Percentiles rank a stretch among this genome's conserved stretches.
These are phyloP conservation scores for Oophaga sylvatica DNA, from an alignment of 2,797 vertebrate genomes.

Conservation along the genomic window DNA sequence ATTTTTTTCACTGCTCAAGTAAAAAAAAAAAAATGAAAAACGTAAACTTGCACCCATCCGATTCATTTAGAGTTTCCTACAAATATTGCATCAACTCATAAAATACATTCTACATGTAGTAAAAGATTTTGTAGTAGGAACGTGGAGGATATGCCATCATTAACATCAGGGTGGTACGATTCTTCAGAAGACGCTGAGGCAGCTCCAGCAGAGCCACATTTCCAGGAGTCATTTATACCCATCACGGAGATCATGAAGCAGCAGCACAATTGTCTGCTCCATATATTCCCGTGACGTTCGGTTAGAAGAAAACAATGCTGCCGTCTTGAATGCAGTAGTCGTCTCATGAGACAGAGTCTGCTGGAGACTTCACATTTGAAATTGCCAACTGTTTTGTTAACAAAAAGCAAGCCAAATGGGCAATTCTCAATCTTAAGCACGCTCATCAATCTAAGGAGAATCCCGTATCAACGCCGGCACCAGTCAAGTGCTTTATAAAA, in stretches of 20 bases:
- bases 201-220: background rate
- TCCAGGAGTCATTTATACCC: background rate
- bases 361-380: background rate
- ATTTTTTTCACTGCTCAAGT: no score
- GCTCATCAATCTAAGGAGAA: background rate
- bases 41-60: no score
- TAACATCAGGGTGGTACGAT: background rate
- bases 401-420: slow-evolving; percentile 27
- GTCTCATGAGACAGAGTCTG: background rate
- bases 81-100: background rate
- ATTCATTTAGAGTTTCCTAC: no score
- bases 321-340: background rate
- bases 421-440: background rate
- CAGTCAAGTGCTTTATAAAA: slow-evolving; percentile 6
- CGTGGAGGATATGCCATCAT: background rate
- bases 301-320: background rate
- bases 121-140: background rate
- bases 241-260: background rate
- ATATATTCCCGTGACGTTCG: background rate
- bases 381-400: background rate
- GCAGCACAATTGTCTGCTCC: background rate
- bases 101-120: background rate
- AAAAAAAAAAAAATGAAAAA: background rate
- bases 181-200: background rate
- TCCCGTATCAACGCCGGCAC: background rate